Conservation (phyloP, 2,797 vertebrate genomes). For the Adelosebastes latens region DNA sequence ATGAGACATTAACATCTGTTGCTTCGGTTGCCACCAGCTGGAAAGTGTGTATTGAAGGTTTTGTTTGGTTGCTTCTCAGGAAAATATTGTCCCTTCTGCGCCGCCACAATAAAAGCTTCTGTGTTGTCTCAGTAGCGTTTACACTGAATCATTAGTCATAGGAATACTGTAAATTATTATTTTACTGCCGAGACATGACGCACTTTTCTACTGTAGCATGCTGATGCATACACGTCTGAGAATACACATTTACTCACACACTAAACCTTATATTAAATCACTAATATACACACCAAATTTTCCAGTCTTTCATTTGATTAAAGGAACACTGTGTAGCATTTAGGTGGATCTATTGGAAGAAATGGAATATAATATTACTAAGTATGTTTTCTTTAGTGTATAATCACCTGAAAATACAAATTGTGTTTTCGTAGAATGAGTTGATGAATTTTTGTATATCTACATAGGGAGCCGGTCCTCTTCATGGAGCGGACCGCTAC, state of each 20-base stretch:
- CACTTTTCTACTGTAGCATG: constrained; percentile 14
- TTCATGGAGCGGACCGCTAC: too few species aligned
- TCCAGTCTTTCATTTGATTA: neutral
- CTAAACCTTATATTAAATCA: neutral
- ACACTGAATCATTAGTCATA: constrained; percentile 59
- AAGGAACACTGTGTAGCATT: too few species aligned
- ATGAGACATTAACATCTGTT: constrained; percentile 49
- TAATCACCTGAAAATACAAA: too few species aligned
- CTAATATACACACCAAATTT: neutral
- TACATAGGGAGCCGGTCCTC: fast-evolving
- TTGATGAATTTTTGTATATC: fast-evolving
- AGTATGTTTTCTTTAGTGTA: too few species aligned
- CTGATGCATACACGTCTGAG: neutral
- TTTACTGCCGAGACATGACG: constrained; percentile 56
- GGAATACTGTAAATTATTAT: constrained; percentile 54
- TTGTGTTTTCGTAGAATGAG: too few species aligned
- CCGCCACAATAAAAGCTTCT: constrained; percentile 55
- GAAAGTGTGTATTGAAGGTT: constrained; percentile 45
- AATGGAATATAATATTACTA: too few species aligned
- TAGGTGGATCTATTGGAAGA: neutral
- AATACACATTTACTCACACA: neutral
- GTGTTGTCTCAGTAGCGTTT: constrained; percentile 36
- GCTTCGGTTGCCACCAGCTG: constrained; percentile 34
- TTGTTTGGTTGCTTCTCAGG: constrained; percentile 45
- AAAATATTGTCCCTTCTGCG: constrained; percentile 33